A percentile compares a stretch with the other conserved stretches of the same genome.
Evolutionary conservation across 2,113 vertebrate species (phyloP).

Genomic region (Equus przewalskii): DNA sequence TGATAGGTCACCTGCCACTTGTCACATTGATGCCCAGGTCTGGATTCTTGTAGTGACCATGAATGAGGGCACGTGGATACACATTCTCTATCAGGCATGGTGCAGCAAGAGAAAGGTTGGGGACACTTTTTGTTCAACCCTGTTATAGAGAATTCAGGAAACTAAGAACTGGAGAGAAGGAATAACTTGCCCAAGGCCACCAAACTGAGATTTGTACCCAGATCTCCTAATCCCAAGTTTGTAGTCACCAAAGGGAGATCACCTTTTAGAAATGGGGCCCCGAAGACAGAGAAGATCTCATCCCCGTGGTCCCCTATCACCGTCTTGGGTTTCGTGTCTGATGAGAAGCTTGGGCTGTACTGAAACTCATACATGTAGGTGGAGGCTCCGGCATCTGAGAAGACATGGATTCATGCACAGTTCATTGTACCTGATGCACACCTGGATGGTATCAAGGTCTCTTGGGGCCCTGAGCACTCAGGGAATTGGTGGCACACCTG

Average conservation of each 20-base stretch:
- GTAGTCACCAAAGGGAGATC: not conserved
- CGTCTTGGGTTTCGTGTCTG: constrained; percentile 75
- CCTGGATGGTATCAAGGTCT: not conserved
- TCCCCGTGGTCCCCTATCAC: constrained; percentile 87
- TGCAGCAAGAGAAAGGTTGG: not conserved
- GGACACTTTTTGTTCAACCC: fast-evolving
- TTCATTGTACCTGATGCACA: not conserved
- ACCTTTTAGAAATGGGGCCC: constrained; percentile 86
- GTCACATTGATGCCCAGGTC: no score
- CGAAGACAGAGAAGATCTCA: constrained; percentile 86
- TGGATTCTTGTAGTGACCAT: not conserved
- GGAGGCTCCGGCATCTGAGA: constrained; percentile 86
- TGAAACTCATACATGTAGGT: constrained; percentile 88
- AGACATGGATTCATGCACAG: not conserved
- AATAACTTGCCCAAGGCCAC: not conserved
- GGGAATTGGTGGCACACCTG: not conserved
- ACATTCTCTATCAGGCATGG: no score
- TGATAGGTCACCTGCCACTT: not conserved
- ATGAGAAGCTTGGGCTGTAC: constrained; percentile 70
- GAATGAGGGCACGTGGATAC: no score
- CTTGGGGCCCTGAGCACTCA: not conserved
- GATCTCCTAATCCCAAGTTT: not conserved
- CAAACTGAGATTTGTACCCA: not conserved
- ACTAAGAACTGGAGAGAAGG: not conserved
- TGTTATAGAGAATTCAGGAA: not conserved